Percentiles rank a stretch among this genome's conserved stretches.
phyloP scores from a whole-genome alignment of 1,140 invertebrate species.

The Lasioglossum albipes region DNA sequence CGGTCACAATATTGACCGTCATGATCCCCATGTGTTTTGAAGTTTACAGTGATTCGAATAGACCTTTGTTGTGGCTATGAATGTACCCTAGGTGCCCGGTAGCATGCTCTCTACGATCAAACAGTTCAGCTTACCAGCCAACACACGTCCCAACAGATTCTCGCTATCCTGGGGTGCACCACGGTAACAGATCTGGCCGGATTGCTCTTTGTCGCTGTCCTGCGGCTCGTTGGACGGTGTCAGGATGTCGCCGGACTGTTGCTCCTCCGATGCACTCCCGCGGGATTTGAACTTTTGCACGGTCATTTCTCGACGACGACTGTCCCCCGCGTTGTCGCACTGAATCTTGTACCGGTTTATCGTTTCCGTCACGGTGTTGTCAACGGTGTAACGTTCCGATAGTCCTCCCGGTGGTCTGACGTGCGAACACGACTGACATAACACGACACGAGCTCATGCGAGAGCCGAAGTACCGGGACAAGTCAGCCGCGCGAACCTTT shows the following conservation, averaged over 20 bases:
- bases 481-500: background rate
- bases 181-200: slow-evolving; percentile 45
- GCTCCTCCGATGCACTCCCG: slow-evolving; percentile 66
- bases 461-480: background rate
- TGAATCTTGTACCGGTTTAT: background rate
- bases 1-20: too few relatives aligned
- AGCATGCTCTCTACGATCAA: background rate
- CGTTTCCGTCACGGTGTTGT: background rate
- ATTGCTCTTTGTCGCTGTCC: slow-evolving; percentile 72
- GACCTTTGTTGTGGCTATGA: too few relatives aligned
- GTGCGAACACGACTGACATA: slow-evolving; percentile 17
- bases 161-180: slow-evolving; percentile 75
- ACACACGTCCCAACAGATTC: slow-evolving; percentile 77
- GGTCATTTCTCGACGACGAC: slow-evolving; percentile 69
- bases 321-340: slow-evolving; percentile 15
- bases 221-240: slow-evolving; percentile 65
- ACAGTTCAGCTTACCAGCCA: slow-evolving; percentile 75
- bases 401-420: slow-evolving; percentile 29
- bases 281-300: slow-evolving; percentile 78
- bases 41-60: too few relatives aligned
- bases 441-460: slow-evolving; percentile 19
- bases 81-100: too few relatives aligned
- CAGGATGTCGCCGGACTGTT: slow-evolving; percentile 73
- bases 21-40: too few relatives aligned
- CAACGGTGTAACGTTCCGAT: background rate